Conservation (phyloP, 2,113 vertebrate genomes). For the Notiomystis cincta region DNA sequence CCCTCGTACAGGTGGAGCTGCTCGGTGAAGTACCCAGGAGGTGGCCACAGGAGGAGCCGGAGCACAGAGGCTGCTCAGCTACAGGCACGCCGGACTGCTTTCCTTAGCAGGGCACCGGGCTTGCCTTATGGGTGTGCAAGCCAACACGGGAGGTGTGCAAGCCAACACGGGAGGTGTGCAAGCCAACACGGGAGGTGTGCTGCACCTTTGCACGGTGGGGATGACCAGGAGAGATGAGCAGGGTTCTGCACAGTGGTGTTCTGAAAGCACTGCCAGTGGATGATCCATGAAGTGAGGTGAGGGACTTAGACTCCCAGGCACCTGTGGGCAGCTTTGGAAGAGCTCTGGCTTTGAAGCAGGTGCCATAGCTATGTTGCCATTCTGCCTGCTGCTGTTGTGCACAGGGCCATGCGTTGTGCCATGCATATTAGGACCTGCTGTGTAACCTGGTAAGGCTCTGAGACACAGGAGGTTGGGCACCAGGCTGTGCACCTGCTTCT, state of each 20-base stretch:
- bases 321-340: neutral
- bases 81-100: fast-evolving
- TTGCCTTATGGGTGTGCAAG: fast-evolving
- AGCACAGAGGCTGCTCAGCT: neutral
- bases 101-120: neutral
- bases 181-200: no score
- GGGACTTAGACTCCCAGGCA: neutral
- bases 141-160: neutral
- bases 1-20: neutral
- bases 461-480: fast-evolving
- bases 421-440: neutral
- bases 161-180: neutral
- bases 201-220: neutral
- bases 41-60: neutral
- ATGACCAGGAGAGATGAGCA: neutral
- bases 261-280: neutral
- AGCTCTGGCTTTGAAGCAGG: neutral
- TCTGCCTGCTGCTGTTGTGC: neutral
- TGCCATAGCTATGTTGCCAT: fast-evolving
- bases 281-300: fast-evolving
- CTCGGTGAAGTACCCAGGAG: neutral
- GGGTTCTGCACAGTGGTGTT: fast-evolving
- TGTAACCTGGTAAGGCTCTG: neutral
- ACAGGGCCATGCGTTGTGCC: neutral
- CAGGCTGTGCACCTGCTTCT: neutral